These are phyloP conservation scores for Halocynthia roretzi DNA, from an alignment of 23 tunicate genomes.

Conservation along the genomic window DNA sequence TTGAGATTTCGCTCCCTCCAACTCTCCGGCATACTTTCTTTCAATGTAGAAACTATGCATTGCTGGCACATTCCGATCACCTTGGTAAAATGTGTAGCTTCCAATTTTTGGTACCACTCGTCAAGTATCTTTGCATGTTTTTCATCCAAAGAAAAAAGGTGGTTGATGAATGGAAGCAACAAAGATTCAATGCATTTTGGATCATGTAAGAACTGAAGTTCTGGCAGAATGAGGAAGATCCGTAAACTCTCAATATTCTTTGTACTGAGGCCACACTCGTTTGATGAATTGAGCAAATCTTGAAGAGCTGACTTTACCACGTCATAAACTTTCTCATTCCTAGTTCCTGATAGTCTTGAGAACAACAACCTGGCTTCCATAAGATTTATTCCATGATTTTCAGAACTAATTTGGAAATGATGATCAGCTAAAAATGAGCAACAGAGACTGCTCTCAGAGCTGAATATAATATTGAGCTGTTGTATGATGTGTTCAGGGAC, in stretches of 20 bases:
- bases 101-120: constrained; percentile 72
- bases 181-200: constrained; percentile 25
- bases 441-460: constrained; percentile 56
- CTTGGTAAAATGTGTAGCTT: constrained; percentile 45
- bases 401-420: constrained; percentile 36
- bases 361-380: constrained; percentile 47
- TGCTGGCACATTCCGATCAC: constrained; percentile 54
- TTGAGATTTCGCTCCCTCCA: background rate
- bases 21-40: constrained; percentile 6
- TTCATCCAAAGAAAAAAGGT: constrained; percentile 21
- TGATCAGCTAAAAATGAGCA: constrained; percentile 64
- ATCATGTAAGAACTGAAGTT: constrained; percentile 49
- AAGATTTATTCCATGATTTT: constrained; percentile 54
- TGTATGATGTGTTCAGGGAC: background rate
- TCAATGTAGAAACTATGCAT: constrained; percentile 32
- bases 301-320: constrained; percentile 25
- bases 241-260: constrained; percentile 90
- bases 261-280: constrained; percentile 7
- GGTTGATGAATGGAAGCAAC: constrained; percentile 57
- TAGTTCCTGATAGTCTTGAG: constrained; percentile 30
- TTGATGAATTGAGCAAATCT: background rate
- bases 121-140: constrained; percentile 62
- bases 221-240: constrained; percentile 64
- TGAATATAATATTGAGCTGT: constrained; percentile 14
- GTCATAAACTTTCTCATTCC: constrained; percentile 20